Base-by-base conservation (phyloP, 2,888 invertebrate genomes). In the Gandaritis pyraliata region DNA sequence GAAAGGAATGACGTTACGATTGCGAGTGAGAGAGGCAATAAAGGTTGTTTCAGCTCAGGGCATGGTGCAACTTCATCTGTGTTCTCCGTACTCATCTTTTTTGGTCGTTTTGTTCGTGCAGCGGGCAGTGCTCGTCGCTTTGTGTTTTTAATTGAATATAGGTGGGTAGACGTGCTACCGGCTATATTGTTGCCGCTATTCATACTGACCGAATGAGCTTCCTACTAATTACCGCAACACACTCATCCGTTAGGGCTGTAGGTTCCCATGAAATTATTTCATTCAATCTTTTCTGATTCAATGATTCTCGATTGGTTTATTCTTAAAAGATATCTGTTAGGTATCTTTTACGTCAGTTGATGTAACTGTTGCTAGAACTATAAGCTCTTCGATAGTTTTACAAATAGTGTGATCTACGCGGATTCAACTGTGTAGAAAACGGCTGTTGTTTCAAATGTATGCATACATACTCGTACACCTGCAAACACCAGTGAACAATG, bases 61-160 rank as follows among this genome's bases (percentile, higher is more conserved):
- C 57, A 62, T 62, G 59, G 55, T 58, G 63, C 58, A 53, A 48
- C 63, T 66, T 67, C 61, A 65, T 64, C 58, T 60, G 56, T 56
- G 45, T 56, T 60, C 56, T 56, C 52, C 54, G 50, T 55, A 38
- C 56, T 56, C 62, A 73, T 70, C 71, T 72, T 70, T 71, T 66
- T 64, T 63, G 69, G 72, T 64, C 70, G 68, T 74, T 72, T 77
- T 75, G 68, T 71, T 71, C 60, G 65, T 66, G 62, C 69, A 69
- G 67, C 74, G 74, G 73, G 69, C 72, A 75, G 71, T 72, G 65
- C 71, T 66, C 55, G 71, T 60, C 53, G 74, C 70, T 82, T 85
- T 85, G 85, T 86, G 74, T 76, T 85, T 82, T 83, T 83, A 86
- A 86, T 85, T 87, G 85, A 88, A 86, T 87, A 80, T 78, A 72